A percentile compares a stretch with the other conserved stretches of the same genome.
Evolutionary conservation across 2,113 vertebrate species (phyloP).

Genomic region (Hippocampus barbouri): DNA sequence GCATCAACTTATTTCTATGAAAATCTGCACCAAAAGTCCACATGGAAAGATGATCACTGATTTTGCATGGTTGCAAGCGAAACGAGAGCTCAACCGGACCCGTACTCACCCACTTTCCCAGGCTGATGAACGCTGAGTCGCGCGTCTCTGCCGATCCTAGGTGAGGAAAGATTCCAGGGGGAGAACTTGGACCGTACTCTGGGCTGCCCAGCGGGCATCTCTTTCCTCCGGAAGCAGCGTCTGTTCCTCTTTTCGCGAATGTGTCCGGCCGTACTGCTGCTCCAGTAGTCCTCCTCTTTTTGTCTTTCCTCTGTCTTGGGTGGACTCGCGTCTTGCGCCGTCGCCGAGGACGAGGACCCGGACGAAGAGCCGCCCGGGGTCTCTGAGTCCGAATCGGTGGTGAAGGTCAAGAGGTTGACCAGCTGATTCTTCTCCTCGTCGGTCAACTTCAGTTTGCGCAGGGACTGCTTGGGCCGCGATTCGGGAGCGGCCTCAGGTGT

Average conservation of each 20-base stretch:
- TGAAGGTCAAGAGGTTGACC: conserved; percentile 74
- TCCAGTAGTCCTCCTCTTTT: conserved; percentile 69
- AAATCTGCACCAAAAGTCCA: no score
- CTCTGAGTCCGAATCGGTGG: conserved; percentile 71
- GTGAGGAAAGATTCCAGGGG: conserved; percentile 77
- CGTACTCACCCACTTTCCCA: conserved; percentile 53
- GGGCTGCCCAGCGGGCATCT: conserved; percentile 51
- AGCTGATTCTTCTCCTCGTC: conserved; percentile 75
- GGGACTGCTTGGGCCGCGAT: conserved; percentile 51
- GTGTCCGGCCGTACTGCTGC: conserved; percentile 41
- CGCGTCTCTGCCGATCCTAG: conserved; percentile 63
- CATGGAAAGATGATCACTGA: not conserved
- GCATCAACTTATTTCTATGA: no score
- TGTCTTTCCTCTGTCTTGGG: conserved; percentile 50
- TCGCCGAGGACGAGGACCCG: conserved; percentile 68
- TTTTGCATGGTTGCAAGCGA: no score
- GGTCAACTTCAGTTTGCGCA: conserved; percentile 68
- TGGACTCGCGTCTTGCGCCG: conserved; percentile 39
- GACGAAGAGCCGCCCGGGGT: conserved; percentile 59
- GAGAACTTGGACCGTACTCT: conserved; percentile 74
- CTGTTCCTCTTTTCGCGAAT: conserved; percentile 58
- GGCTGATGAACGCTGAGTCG: conserved; percentile 61
- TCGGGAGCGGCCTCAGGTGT: conserved; percentile 10
- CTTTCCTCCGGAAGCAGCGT: conserved; percentile 65
- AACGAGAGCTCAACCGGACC: no score